Conservation (phyloP, 2,113 vertebrate species). For the Pycnonotus jocosus region DNA sequence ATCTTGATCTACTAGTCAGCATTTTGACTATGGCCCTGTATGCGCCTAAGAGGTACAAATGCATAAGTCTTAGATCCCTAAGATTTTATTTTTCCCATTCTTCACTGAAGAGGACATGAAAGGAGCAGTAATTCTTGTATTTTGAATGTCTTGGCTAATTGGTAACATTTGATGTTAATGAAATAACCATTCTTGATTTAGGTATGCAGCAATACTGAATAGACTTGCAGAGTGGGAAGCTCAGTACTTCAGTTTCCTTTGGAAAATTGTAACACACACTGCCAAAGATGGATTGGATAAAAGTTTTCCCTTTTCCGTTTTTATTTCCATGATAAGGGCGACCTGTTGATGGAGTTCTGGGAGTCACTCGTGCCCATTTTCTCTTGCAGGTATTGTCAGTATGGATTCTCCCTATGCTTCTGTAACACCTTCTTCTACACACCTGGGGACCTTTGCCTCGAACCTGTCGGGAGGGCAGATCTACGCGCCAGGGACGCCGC, state of each 20-base stretch:
- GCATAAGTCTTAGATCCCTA: background rate
- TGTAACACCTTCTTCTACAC: constrained; percentile 80
- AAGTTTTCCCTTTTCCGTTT: background rate
- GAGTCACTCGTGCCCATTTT: background rate
- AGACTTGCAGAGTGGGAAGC: background rate
- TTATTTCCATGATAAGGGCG: rapidly evolving
- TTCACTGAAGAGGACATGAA: background rate
- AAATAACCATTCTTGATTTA: rapidly evolving
- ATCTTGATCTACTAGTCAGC: rapidly evolving
- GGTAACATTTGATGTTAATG: background rate
- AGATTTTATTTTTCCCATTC: background rate
- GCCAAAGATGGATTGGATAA: rapidly evolving
- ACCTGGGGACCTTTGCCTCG: constrained; percentile 91
- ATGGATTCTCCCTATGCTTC: constrained; percentile 80
- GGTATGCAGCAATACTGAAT: background rate
- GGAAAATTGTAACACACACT: rapidly evolving
- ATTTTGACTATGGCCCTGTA: rapidly evolving
- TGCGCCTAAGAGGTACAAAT: no score
- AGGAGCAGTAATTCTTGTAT: background rate
- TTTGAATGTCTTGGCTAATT: background rate
- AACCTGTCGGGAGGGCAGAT: constrained; percentile 91
- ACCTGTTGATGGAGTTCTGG: background rate
- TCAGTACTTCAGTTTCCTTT: background rate
- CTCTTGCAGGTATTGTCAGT: constrained; percentile 79
- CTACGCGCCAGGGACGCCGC: constrained; percentile 83